A percentile compares a stretch with the other conserved stretches of the same genome.
phyloP scores from a whole-genome alignment of 2,797 vertebrate genomes.

The Corythornis leucogaster region DNA sequence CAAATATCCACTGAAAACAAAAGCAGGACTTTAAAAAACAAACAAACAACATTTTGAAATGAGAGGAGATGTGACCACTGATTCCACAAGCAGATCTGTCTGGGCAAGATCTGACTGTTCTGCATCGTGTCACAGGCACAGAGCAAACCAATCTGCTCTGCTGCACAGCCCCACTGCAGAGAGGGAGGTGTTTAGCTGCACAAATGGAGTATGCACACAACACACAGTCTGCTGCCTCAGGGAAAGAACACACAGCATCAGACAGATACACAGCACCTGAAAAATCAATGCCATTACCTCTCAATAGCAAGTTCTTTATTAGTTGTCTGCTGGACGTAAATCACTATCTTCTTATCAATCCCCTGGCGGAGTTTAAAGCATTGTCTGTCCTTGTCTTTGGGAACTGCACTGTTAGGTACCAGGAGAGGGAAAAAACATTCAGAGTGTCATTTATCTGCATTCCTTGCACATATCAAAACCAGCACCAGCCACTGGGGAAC shows the following conservation, averaged over 20 bases:
- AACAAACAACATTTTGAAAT: not conserved
- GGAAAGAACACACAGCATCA: not conserved
- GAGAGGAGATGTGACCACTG: not conserved
- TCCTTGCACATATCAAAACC: not conserved
- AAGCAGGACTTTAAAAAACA: not conserved
- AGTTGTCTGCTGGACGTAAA: conserved; percentile 95
- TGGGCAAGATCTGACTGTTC: not conserved
- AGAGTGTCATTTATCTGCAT: not conserved
- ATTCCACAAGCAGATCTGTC: not conserved
- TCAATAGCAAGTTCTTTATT: conserved; percentile 98
- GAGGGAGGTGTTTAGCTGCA: not conserved
- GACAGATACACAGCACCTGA: not conserved
- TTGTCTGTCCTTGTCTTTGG: conserved; percentile 98
- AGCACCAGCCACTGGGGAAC: not conserved
- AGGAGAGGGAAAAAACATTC: not conserved
- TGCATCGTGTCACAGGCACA: not conserved
- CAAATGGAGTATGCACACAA: not conserved
- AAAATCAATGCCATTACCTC: conserved; percentile 81
- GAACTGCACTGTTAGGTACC: conserved; percentile 86
- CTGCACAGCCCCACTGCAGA: not conserved
- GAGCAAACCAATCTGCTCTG: not conserved
- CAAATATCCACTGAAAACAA: not conserved
- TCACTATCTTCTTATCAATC: conserved; percentile 97
- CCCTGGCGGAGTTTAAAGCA: conserved; percentile 98
- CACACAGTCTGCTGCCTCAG: not conserved